phyloP scores from a whole-genome alignment of 1,140 invertebrate genomes.

The Chironomus striatipennis region DNA sequence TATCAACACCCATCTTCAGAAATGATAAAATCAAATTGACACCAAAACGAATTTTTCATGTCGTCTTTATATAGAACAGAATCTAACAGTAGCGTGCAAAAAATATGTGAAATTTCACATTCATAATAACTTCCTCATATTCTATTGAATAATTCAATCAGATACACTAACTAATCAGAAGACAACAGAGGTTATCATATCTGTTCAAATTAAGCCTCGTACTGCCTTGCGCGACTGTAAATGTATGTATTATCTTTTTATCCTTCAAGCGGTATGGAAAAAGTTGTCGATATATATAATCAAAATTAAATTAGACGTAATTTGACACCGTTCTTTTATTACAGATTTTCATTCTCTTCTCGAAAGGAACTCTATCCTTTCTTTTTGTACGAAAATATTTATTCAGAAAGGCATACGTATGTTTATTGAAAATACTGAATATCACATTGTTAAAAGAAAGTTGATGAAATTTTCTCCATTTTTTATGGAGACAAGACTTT shows the following conservation, averaged over 20 bases:
- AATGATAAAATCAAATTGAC: constrained; percentile 14
- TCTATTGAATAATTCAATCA: background rate
- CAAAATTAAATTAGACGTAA: constrained; percentile 9
- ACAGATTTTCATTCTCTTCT: background rate
- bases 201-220: too few relatives aligned
- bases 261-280: too few relatives aligned
- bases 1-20: background rate
- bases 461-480: background rate
- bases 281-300: background rate
- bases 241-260: too few relatives aligned
- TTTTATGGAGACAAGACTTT: background rate
- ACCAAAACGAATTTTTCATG: constrained; percentile 7
- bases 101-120: background rate
- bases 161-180: too few relatives aligned
- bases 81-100: background rate
- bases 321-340: constrained; percentile 2
- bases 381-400: background rate
- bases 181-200: too few relatives aligned
- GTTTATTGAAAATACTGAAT: background rate
- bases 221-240: too few relatives aligned
- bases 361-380: background rate
- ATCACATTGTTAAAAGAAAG: background rate
- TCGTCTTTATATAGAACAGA: background rate
- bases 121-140: background rate
- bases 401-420: background rate